Conservation (phyloP, 1,140 invertebrate species). For the Drosophila dunni region DNA sequence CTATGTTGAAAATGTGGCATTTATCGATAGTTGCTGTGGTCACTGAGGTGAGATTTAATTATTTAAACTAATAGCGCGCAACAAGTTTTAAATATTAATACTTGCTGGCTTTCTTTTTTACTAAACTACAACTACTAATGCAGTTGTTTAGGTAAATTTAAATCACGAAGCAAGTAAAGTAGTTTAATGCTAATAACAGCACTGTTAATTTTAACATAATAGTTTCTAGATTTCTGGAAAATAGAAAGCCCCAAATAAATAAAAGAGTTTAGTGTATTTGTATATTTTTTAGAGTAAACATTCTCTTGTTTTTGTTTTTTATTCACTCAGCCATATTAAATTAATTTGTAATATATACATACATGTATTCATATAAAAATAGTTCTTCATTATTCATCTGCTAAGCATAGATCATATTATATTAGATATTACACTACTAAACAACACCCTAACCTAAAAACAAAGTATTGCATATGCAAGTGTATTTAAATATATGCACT, state of each 20-base stretch:
- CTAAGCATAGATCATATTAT: constrained; percentile 30
- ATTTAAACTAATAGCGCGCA: too few species aligned
- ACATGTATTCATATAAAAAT: constrained; percentile 71
- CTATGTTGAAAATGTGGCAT: too few species aligned
- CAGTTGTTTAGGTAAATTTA: too few species aligned
- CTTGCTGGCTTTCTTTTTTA: too few species aligned
- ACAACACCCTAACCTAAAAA: constrained; percentile 78
- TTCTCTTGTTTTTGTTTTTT: constrained; percentile 55
- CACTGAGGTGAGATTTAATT: too few species aligned
- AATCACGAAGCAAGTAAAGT: too few species aligned
- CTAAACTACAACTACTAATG: too few species aligned
- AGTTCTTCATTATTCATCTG: constrained; percentile 51
- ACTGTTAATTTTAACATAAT: too few species aligned
- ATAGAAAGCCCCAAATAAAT: not conserved
- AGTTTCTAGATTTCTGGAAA: too few species aligned
- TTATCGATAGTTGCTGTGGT: too few species aligned
- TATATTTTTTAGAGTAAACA: constrained; percentile 6
- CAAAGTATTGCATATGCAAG: constrained; percentile 64
- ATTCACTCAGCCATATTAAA: constrained; percentile 78
- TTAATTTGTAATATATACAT: constrained; percentile 62
- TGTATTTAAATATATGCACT: constrained; percentile 30
- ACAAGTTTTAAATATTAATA: too few species aligned
- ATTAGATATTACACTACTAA: constrained; percentile 60
- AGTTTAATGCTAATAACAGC: too few species aligned
- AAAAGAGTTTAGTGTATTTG: not conserved